A percentile compares a stretch with the other conserved stretches of the same genome.
These are phyloP conservation scores for Dolichopus griseipennis DNA, from an alignment of 2,888 invertebrate species.

Conservation along the genomic window DNA sequence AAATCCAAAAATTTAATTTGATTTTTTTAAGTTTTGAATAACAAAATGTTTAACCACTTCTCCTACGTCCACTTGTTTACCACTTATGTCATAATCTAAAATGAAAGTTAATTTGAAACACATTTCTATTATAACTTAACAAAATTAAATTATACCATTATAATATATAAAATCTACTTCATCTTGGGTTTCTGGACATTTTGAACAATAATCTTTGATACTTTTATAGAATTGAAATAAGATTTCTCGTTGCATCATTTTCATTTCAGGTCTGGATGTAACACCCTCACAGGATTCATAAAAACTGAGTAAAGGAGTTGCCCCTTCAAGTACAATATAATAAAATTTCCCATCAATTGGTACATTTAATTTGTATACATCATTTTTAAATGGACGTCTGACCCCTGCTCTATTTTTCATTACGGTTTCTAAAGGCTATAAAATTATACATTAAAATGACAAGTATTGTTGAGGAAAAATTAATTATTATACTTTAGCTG, in stretches of 20 bases:
- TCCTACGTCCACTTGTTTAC: background rate
- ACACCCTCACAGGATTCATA: constrained; percentile 30
- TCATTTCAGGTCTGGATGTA: constrained; percentile 32
- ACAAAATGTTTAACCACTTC: background rate
- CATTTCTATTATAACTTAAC: background rate
- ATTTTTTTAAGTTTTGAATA: too few relatives aligned
- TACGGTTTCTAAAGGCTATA: constrained; percentile 29
- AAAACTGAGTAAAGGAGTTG: constrained; percentile 37
- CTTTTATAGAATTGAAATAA: constrained; percentile 33
- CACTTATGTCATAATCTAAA: background rate
- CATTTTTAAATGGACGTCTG: constrained; percentile 31
- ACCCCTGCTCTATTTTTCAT: constrained; percentile 34
- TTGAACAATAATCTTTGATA: constrained; percentile 27
- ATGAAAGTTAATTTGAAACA: background rate
- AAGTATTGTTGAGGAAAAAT: background rate
- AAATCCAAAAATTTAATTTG: too few relatives aligned
- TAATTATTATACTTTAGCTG: constrained; percentile 25
- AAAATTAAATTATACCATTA: constrained; percentile 25
- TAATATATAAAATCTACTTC: constrained; percentile 32
- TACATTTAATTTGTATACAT: constrained; percentile 31
- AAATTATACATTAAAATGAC: background rate
- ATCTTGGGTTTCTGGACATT: constrained; percentile 31
- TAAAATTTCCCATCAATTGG: constrained; percentile 26
- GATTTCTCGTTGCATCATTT: constrained; percentile 34
- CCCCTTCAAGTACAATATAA: constrained; percentile 17